A percentile compares a stretch with the other conserved stretches of the same genome.
phyloP scores from a whole-genome alignment of 2,797 vertebrate genomes.

The Danio choprae region DNA sequence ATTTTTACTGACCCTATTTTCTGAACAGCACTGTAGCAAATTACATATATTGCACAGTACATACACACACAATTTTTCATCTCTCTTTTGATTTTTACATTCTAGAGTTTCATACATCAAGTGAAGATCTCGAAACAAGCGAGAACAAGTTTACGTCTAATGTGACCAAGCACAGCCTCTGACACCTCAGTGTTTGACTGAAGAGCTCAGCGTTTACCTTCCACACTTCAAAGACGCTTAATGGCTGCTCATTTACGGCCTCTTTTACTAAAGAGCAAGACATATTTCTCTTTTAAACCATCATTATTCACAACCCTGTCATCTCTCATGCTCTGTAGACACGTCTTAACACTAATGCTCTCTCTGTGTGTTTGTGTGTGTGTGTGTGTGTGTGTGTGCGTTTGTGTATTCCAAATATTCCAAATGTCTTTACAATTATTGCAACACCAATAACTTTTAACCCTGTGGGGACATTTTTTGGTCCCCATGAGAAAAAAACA shows the following conservation, averaged over 20 bases:
- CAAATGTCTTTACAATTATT: too few relatives aligned
- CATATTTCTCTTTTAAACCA: slow-evolving; percentile 60
- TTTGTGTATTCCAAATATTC: too few relatives aligned
- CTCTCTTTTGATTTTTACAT: background rate
- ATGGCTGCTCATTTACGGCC: slow-evolving; percentile 64
- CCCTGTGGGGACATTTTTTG: too few relatives aligned
- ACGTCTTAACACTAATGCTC: slow-evolving; percentile 43
- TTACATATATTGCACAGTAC: background rate
- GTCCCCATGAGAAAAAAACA: too few relatives aligned
- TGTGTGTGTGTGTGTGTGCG: too few relatives aligned
- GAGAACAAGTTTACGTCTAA: background rate
- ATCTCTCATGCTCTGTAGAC: slow-evolving; percentile 58
- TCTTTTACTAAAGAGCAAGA: slow-evolving; percentile 48
- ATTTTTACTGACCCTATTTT: background rate
- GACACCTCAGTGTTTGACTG: slow-evolving; percentile 27
- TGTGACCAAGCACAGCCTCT: background rate
- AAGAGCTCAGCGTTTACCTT: slow-evolving; percentile 44
- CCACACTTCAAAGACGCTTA: slow-evolving; percentile 63
- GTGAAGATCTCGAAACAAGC: slow-evolving; percentile 7
- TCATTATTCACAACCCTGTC: slow-evolving; percentile 69
- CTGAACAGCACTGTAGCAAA: background rate
- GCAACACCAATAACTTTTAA: too few relatives aligned
- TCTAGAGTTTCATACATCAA: background rate
- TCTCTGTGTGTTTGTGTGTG: slow-evolving; percentile 32
- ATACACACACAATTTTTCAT: background rate